A percentile compares a stretch with the other conserved stretches of the same genome.
These are phyloP conservation scores for Pogonomyrmex barbatus DNA, from an alignment of 1,140 invertebrate species.

Conservation along the genomic window DNA sequence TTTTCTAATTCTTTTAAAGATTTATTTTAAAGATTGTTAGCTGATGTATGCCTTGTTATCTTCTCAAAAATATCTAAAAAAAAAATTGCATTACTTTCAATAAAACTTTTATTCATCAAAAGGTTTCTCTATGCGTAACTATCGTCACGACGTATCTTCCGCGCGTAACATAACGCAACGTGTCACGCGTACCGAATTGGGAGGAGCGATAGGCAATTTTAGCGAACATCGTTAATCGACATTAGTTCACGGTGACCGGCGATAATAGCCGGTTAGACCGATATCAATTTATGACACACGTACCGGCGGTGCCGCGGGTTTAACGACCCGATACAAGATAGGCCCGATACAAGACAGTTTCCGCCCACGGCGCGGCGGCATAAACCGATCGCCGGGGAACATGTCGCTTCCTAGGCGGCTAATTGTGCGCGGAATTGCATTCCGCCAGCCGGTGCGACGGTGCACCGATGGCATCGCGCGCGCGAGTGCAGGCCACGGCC, in stretches of 20 bases:
- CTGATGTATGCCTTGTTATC: not conserved
- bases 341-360: conserved; percentile 53
- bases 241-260: conserved; percentile 30
- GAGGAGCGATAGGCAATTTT: not conserved
- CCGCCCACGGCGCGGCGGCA: conserved; percentile 50
- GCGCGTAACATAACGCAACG: not conserved
- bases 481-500: conserved; percentile 63
- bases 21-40: not conserved
- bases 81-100: not conserved
- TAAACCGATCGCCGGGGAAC: conserved; percentile 55
- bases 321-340: too few relatives aligned
- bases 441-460: conserved; percentile 48
- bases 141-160: not conserved
- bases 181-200: not conserved
- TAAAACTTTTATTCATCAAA: not conserved
- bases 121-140: not conserved
- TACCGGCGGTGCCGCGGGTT: conserved; percentile 22
- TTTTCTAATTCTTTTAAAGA: not conserved
- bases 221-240: conserved; percentile 39
- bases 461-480: conserved; percentile 51
- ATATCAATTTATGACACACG: conserved; percentile 48
- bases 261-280: conserved; percentile 29
- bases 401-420: conserved; percentile 59
- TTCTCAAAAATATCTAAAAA: not conserved
- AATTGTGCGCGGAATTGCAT: conserved; percentile 63